A percentile compares a stretch with the other conserved stretches of the same genome.
These are phyloP conservation scores for Diorhabda carinulata DNA, from an alignment of 1,140 invertebrate species.

Conservation along the genomic window DNA sequence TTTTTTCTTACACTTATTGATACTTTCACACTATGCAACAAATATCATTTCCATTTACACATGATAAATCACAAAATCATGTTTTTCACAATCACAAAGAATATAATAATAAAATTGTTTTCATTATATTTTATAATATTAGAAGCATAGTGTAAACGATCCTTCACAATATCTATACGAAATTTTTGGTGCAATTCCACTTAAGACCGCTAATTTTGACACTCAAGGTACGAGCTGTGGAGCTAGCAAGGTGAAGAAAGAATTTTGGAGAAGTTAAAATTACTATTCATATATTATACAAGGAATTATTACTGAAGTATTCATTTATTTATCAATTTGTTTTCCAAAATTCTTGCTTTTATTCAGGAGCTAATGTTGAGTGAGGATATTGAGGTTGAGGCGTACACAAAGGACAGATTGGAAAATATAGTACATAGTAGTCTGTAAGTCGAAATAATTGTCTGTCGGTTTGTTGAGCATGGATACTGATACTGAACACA, in stretches of 20 bases:
- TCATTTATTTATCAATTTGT: too few relatives aligned
- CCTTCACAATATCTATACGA: slow-evolving; percentile 9
- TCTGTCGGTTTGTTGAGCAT: too few relatives aligned
- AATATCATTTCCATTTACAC: not conserved
- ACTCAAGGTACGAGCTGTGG: slow-evolving; percentile 39
- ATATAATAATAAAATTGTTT: too few relatives aligned
- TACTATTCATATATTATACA: too few relatives aligned
- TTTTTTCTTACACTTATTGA: not conserved
- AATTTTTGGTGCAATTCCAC: slow-evolving; percentile 16
- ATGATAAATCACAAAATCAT: too few relatives aligned
- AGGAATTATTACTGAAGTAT: too few relatives aligned
- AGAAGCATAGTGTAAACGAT: not conserved
- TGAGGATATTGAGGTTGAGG: not conserved
- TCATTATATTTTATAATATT: too few relatives aligned
- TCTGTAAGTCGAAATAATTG: too few relatives aligned
- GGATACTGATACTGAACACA: too few relatives aligned
- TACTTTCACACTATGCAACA: not conserved
- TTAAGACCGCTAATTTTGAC: slow-evolving; percentile 34
- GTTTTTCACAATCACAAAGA: too few relatives aligned
- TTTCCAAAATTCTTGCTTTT: not conserved
- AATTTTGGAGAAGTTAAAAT: not conserved
- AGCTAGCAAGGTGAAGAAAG: slow-evolving; percentile 31
- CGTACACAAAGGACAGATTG: not conserved
- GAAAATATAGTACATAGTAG: too few relatives aligned
- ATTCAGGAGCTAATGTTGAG: not conserved